A percentile compares a stretch with the other conserved stretches of the same genome.
These are phyloP conservation scores for Tribolium madens DNA, from an alignment of 1,140 invertebrate genomes.

Conservation along the genomic window DNA sequence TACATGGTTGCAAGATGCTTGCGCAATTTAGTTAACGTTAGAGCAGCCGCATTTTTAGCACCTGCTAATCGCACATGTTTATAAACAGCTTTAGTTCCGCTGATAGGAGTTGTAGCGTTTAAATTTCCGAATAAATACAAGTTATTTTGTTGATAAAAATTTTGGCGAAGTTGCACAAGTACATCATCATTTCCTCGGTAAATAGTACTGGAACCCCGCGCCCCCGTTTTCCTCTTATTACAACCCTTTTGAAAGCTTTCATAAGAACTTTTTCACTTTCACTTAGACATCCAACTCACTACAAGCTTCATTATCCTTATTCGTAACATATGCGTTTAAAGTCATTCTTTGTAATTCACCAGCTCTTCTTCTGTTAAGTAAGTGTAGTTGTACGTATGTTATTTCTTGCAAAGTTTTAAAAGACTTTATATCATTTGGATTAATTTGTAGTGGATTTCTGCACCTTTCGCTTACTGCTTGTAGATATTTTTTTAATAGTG, in stretches of 20 bases:
- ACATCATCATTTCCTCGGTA: slow-evolving; percentile 43
- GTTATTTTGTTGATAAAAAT: slow-evolving; percentile 18
- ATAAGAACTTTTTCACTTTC: slow-evolving; percentile 47
- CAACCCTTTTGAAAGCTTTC: slow-evolving; percentile 51
- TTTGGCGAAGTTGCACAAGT: background rate
- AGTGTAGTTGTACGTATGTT: slow-evolving; percentile 43
- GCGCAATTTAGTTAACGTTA: slow-evolving; percentile 57
- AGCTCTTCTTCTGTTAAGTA: slow-evolving; percentile 45
- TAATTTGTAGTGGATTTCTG: too few relatives aligned
- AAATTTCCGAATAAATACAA: slow-evolving; percentile 56
- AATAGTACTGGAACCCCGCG: slow-evolving; percentile 53
- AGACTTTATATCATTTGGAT: too few relatives aligned
- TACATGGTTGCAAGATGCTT: slow-evolving; percentile 63
- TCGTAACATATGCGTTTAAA: slow-evolving; percentile 24
- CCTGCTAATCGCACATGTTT: slow-evolving; percentile 55
- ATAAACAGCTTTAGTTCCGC: slow-evolving; percentile 58
- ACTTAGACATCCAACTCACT: too few relatives aligned
- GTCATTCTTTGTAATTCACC: slow-evolving; percentile 51
- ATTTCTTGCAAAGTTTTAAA: slow-evolving; percentile 30
- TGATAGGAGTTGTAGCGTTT: slow-evolving; percentile 42
- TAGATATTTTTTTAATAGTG: background rate
- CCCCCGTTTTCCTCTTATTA: slow-evolving; percentile 50
- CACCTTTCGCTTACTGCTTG: too few relatives aligned
- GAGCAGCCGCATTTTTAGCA: slow-evolving; percentile 56
- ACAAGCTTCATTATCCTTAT: too few relatives aligned